Base-by-base conservation (phyloP, 2,113 vertebrate genomes). In the Nibea albiflora region DNA sequence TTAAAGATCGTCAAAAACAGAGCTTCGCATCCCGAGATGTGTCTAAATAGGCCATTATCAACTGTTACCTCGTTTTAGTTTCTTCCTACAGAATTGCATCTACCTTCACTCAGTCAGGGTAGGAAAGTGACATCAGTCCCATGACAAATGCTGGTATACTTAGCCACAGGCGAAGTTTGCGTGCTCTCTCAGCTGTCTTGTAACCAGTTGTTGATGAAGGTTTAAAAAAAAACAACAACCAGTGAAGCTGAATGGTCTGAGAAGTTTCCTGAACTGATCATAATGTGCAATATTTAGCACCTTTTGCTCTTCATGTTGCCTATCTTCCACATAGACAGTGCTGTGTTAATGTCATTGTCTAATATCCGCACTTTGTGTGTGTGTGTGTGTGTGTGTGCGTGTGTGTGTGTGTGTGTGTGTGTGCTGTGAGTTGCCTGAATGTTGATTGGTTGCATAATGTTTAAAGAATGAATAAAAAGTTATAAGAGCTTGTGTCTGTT, bases 231-330 rank as follows among this genome's bases (percentile, higher is more conserved):
- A 4, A n/a, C n/a, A 52, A 49, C 12, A 35, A 12, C 0, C 75
- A 68, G 85, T 76, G 17, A 85, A 79, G 57, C 80, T 85, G 60
- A 80, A 78, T 4, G 62, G 73, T 78, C 77, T 84, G 80, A 85
- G n/a, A 72, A 63, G 67, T 79, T 87, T 83, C 54, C 78, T 77
- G 46, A 85, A 80, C 85, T 85, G 85, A 82, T 85, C 24, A 50
- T 79, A 67, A 88, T 56, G 92, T 92, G 92, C 91, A 93, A 92
- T 94, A 93, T 82, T 85, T 73, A 77, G 73, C 78, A 88, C 71
- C 71, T 90, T 90, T 88, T 85, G 80, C 81, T 90, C 80, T 90
- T 90, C 63, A 72, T 68, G 89, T 89, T 91, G 85, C 90, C 92
- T 92, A 78, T 89, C 65, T 64, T 68, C 75, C 39, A 39, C 35